phyloP scores from a whole-genome alignment of 2,797 vertebrate genomes.

The Enteromius treurensis region DNA sequence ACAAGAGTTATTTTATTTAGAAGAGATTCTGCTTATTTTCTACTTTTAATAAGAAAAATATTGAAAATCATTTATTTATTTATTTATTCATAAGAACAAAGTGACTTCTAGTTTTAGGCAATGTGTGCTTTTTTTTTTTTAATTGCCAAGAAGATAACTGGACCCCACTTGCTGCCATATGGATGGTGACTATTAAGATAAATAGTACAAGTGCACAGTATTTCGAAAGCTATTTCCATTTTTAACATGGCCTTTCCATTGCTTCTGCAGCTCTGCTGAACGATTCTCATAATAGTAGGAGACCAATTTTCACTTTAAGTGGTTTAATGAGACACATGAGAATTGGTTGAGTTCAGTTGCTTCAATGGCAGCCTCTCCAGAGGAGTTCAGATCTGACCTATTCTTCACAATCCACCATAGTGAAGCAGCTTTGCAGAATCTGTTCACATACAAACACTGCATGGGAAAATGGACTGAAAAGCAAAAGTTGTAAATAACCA shows the following conservation, averaged over 20 bases:
- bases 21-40: too few species aligned
- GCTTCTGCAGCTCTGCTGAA: slow-evolving; percentile 5
- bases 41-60: too few species aligned
- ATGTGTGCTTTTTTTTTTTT: too few species aligned
- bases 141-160: not conserved
- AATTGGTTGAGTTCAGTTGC: slow-evolving; percentile 20
- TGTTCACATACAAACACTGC: not conserved
- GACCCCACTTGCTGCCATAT: not conserved
- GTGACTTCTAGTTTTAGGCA: too few species aligned
- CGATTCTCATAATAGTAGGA: slow-evolving; percentile 24
- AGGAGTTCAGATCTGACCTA: slow-evolving; percentile 23
- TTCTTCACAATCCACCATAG: not conserved
- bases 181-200: not conserved
- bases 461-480: not conserved
- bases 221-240: slow-evolving; percentile 9
- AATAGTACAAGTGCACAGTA: not conserved
- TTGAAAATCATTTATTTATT: too few species aligned
- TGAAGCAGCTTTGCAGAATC: not conserved
- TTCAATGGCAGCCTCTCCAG: slow-evolving; percentile 16
- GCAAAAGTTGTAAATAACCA: slow-evolving; percentile 4
- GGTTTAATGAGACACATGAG: slow-evolving; percentile 20
- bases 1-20: too few species aligned
- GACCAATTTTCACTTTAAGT: slow-evolving; percentile 25
- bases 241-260: not conserved
- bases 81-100: too few species aligned